Evolutionary conservation across 2,797 vertebrate genomes (phyloP).

Genomic region (Psittacula echo): DNA sequence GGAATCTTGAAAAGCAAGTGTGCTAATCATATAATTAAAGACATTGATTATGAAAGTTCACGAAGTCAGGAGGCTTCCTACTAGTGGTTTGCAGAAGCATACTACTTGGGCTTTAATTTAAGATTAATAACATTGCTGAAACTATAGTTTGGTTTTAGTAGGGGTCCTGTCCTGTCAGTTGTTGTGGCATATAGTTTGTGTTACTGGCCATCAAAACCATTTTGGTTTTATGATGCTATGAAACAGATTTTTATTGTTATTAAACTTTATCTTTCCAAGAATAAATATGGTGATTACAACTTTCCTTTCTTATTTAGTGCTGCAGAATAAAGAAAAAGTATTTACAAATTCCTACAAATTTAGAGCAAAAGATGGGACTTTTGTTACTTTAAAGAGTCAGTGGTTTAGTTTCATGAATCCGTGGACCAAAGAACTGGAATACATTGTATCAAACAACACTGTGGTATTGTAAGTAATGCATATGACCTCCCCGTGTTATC

Average conservation of each 20-base stretch:
- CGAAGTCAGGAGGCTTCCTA: background rate
- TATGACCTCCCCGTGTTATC: background rate
- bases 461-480: slow-evolving; percentile 91
- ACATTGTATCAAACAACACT: slow-evolving; percentile 96
- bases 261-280: background rate
- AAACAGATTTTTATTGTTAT: background rate
- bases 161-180: background rate
- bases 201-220: background rate
- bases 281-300: background rate
- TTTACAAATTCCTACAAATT: slow-evolving; percentile 94
- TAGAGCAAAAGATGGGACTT: slow-evolving; percentile 92
- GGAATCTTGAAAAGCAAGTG: background rate
- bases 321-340: slow-evolving; percentile 95
- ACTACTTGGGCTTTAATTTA: background rate
- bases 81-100: background rate
- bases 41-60: background rate
- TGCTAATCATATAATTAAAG: background rate
- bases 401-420: slow-evolving; percentile 99
- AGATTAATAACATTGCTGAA: background rate
- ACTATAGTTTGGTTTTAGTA: background rate
- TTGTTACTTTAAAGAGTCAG: slow-evolving; percentile 92
- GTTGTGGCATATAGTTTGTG: background rate
- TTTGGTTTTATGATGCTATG: background rate
- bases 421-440: slow-evolving; percentile 98
- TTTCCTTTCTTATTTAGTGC: slow-evolving; percentile 79